A percentile compares a stretch with the other conserved stretches of the same genome.
These are phyloP conservation scores for Antechinus flavipes DNA, from an alignment of 2,113 vertebrate genomes.

Conservation along the genomic window DNA sequence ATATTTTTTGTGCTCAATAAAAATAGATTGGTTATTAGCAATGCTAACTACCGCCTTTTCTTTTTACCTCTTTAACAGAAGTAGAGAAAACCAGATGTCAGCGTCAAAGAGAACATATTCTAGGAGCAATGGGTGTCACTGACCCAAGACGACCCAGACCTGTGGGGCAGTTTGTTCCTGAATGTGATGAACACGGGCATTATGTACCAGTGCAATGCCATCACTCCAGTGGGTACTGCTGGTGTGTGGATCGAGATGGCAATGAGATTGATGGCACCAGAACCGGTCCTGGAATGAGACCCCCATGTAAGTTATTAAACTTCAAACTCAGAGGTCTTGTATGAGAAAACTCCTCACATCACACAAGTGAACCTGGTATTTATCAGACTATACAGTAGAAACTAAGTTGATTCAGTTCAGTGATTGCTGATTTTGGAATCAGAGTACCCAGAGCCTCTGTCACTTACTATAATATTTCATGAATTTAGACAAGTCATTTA, in stretches of 20 bases:
- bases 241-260: constrained; percentile 93
- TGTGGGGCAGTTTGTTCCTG: constrained; percentile 86
- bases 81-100: constrained; percentile 90
- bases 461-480: neutral
- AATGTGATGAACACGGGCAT: constrained; percentile 90
- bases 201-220: constrained; percentile 93
- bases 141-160: constrained; percentile 76
- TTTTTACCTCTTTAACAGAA: constrained; percentile 77
- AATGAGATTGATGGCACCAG: constrained; percentile 91
- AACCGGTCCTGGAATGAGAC: constrained; percentile 84
- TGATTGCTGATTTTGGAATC: neutral
- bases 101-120: constrained; percentile 85
- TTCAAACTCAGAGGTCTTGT: neutral
- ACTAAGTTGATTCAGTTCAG: neutral
- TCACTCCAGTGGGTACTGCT: constrained; percentile 88
- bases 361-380: neutral
- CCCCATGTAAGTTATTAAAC: constrained; percentile 89
- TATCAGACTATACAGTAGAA: neutral
- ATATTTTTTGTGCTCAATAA: accelerated
- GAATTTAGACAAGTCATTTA: neutral
- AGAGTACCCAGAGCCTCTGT: neutral
- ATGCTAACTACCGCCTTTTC: accelerated
- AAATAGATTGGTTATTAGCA: accelerated
- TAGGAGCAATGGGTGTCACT: constrained; percentile 56
- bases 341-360: neutral